Percentiles rank a stretch among this genome's conserved stretches.
phyloP scores from a whole-genome alignment of 2,113 vertebrate genomes.

The Synchiropus splendidus region DNA sequence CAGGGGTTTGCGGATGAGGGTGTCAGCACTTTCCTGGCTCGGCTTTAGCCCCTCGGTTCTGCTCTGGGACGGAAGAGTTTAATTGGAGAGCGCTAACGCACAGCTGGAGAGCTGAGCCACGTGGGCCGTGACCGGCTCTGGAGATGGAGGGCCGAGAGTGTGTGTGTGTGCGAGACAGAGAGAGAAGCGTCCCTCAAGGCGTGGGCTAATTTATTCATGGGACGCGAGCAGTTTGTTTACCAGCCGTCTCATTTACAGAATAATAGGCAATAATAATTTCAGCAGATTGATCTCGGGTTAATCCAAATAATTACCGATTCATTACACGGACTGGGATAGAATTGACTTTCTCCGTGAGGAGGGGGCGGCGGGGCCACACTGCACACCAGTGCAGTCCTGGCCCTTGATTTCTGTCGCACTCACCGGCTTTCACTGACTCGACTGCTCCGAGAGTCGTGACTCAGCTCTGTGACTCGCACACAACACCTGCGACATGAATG shows the following conservation, averaged over 20 bases:
- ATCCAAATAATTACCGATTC: constrained; percentile 54
- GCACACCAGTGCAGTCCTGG: no score
- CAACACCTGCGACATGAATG: no score
- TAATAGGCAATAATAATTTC: constrained; percentile 55
- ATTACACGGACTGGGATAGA: constrained; percentile 43
- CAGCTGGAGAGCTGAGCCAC: constrained; percentile 42
- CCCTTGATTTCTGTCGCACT: no score
- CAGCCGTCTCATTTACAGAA: constrained; percentile 50
- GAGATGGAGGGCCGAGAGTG: constrained; percentile 25
- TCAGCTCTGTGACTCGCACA: no score
- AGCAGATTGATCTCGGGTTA: constrained; percentile 49
- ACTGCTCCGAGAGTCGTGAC: no score
- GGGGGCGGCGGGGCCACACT: no score
- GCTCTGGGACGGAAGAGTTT: constrained; percentile 44
- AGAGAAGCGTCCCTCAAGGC: constrained; percentile 27
- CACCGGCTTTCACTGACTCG: no score
- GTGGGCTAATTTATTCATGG: constrained; percentile 45
- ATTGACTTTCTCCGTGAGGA: constrained; percentile 22
- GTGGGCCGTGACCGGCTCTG: constrained; percentile 29
- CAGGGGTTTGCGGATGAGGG: constrained; percentile 40
- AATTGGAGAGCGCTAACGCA: constrained; percentile 52
- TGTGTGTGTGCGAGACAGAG: constrained; percentile 13
- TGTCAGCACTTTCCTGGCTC: constrained; percentile 54
- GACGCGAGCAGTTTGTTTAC: constrained; percentile 49
- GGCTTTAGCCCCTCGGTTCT: constrained; percentile 50